Percentiles rank a stretch among this genome's conserved stretches.
These are phyloP conservation scores for Orchestes rusci DNA, from an alignment of 2,888 invertebrate species.

Conservation along the genomic window DNA sequence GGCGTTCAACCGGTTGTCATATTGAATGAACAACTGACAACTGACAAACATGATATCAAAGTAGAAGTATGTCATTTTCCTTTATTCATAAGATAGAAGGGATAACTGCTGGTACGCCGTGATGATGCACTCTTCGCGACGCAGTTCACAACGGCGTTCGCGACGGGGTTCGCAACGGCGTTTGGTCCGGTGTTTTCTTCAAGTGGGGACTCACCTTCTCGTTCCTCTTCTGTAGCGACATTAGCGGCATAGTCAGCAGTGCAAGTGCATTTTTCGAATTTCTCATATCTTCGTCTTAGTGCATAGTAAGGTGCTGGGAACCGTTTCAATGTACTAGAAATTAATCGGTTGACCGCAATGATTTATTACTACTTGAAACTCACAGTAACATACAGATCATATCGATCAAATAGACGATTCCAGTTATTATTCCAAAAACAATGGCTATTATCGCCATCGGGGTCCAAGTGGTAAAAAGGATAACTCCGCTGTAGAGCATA, in stretches of 20 bases:
- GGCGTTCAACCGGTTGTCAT: too few relatives aligned
- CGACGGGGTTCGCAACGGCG: too few relatives aligned
- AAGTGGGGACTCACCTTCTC: constrained; percentile 7
- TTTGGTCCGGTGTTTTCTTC: too few relatives aligned
- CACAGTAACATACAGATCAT: constrained; percentile 15
- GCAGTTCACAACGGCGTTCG: too few relatives aligned
- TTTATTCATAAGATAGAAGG: too few relatives aligned
- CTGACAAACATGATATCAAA: neutral
- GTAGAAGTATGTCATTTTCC: too few relatives aligned
- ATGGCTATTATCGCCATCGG: constrained; percentile 6
- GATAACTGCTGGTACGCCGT: too few relatives aligned
- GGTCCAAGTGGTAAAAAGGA: constrained; percentile 2
- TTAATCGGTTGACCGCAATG: neutral
- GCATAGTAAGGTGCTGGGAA: constrained; percentile 20
- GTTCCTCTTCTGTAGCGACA: constrained; percentile 3
- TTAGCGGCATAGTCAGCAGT: constrained; percentile 11
- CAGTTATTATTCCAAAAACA: constrained; percentile 16
- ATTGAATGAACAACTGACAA: too few relatives aligned
- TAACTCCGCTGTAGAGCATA: constrained; percentile 13
- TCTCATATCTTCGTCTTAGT: constrained; percentile 13
- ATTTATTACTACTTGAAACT: constrained; percentile 7
- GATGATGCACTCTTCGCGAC: too few relatives aligned
- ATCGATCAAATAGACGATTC: constrained; percentile 18
- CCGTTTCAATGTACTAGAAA: constrained; percentile 13
- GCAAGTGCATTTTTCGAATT: constrained; percentile 16